Evolutionary conservation across 2,113 vertebrate species (phyloP).

Genomic region (Okapia johnstoni): DNA sequence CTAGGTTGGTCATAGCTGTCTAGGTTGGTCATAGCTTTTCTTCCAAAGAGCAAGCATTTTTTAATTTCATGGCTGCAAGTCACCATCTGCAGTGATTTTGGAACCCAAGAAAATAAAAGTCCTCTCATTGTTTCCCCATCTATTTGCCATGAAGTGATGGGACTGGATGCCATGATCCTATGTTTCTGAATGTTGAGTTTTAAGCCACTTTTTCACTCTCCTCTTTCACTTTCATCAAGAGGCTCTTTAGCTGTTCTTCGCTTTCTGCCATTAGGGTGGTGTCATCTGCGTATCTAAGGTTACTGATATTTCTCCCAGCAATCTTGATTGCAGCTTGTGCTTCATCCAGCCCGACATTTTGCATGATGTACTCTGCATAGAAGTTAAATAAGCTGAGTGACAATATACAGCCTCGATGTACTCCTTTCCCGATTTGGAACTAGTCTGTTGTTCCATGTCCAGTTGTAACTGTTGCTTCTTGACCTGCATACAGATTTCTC

Average conservation of each 20-base stretch:
- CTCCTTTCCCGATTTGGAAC: neutral
- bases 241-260: neutral
- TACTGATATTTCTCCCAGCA: neutral
- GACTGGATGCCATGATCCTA: neutral
- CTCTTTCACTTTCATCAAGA: neutral
- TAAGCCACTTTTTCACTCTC: neutral
- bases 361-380: neutral
- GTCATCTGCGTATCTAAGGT: rapidly evolving
- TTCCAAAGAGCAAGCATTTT: neutral
- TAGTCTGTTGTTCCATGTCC: neutral
- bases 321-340: neutral
- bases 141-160: neutral
- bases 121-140: neutral
- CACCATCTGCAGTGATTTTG: neutral
- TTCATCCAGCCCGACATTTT: neutral
- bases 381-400: neutral
- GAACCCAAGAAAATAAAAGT: neutral
- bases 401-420: neutral
- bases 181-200: neutral
- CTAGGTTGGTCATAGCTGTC: neutral
- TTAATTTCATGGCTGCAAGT: neutral
- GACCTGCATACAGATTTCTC: neutral
- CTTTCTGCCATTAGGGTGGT: neutral
- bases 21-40: neutral
- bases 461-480: neutral